Conservation (phyloP, 2,888 invertebrate genomes). For the Ophion ellenae region DNA sequence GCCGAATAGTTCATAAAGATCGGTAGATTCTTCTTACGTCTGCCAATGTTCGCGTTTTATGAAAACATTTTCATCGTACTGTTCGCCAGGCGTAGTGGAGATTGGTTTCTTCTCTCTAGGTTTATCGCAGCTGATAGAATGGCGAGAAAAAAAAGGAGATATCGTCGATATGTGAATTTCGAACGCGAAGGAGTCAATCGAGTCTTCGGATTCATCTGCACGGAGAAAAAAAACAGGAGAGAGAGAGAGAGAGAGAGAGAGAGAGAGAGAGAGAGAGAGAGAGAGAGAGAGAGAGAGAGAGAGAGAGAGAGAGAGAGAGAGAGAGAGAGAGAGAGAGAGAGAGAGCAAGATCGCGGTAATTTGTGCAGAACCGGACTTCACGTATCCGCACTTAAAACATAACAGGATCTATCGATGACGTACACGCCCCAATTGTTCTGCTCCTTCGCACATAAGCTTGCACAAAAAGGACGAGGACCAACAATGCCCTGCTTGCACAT, state of each 20-base stretch:
- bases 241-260: background rate
- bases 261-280: too few species aligned
- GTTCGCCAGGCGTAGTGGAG: background rate
- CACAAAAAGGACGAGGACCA: conserved; percentile 21
- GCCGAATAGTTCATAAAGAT: conserved; percentile 35
- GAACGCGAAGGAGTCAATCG: conserved; percentile 28
- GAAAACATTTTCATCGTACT: background rate
- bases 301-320: too few species aligned
- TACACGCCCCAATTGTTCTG: conserved; percentile 28
- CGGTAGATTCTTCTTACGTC: conserved; percentile 46
- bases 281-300: too few species aligned
- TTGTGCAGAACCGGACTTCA: background rate
- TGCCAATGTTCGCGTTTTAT: conserved; percentile 8
- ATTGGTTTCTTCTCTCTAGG: background rate
- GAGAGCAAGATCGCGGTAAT: background rate
- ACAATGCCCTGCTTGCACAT: conserved; percentile 25
- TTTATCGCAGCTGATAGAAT: conserved; percentile 16
- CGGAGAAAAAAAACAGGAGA: background rate
- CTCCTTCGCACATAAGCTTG: conserved; percentile 10
- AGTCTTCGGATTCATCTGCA: conserved; percentile 31
- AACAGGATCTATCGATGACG: conserved; percentile 4
- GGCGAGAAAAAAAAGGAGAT: background rate
- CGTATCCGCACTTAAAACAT: background rate
- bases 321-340: too few species aligned
- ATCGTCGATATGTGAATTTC: conserved; percentile 25